Conservation (phyloP, 2,797 vertebrate species). For the Peromyscus melanophrys region DNA sequence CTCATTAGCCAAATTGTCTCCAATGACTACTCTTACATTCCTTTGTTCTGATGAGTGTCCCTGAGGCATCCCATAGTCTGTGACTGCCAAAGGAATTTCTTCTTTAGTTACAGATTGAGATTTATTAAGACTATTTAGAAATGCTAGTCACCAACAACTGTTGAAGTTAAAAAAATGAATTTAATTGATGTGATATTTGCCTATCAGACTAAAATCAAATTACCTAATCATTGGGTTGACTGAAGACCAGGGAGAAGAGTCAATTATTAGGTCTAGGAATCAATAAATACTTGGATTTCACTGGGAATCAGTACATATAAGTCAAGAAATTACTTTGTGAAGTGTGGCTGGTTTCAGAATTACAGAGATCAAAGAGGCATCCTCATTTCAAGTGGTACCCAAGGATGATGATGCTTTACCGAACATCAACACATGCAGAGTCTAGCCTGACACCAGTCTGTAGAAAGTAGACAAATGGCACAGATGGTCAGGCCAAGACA, state of each 20-base stretch:
- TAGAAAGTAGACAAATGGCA: background rate
- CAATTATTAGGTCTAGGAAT: conserved; percentile 51
- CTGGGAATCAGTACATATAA: conserved; percentile 17
- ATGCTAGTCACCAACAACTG: conserved; percentile 88
- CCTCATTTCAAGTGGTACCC: background rate
- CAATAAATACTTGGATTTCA: conserved; percentile 36
- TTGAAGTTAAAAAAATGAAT: conserved; percentile 89
- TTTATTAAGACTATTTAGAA: conserved; percentile 92
- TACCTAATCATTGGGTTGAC: conserved; percentile 67
- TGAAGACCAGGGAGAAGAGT: conserved; percentile 61
- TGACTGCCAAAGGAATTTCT: conserved; percentile 79
- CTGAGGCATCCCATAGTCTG: conserved; percentile 69
- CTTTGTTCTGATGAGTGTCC: conserved; percentile 78
- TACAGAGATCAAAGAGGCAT: background rate
- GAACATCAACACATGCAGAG: background rate
- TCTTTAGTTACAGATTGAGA: conserved; percentile 91
- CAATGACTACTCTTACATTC: conserved; percentile 3
- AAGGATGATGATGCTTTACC: background rate
- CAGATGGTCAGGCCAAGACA: background rate
- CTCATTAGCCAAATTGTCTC: conserved; percentile 78
- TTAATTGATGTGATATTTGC: conserved; percentile 85
- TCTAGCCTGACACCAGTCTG: background rate
- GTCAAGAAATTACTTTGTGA: background rate
- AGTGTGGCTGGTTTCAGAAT: background rate
- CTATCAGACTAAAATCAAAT: conserved; percentile 88